Conservation (phyloP, 1,140 invertebrate species). For the Trichonephila inaurata region DNA sequence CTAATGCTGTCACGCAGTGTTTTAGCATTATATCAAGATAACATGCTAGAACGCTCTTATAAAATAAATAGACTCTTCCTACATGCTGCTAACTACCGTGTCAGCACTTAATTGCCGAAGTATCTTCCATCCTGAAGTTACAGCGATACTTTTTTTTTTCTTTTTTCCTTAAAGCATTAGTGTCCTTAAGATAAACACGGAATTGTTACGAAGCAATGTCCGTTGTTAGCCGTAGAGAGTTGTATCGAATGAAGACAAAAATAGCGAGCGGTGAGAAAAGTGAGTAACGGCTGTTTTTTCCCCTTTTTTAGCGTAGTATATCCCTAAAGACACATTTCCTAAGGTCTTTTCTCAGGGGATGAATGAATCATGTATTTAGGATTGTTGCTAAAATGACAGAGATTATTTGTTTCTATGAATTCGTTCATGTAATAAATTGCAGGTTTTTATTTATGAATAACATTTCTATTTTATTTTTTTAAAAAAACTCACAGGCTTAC, state of each 20-base stretch:
- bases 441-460: too few species aligned
- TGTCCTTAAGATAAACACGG: conserved; percentile 5
- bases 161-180: background rate
- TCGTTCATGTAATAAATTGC: too few species aligned
- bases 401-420: too few species aligned
- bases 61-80: too few species aligned
- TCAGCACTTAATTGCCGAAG: background rate
- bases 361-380: too few species aligned
- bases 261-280: background rate
- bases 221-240: background rate
- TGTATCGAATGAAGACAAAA: background rate
- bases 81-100: background rate
- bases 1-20: too few species aligned
- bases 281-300: background rate
- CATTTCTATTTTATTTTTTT: too few species aligned
- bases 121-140: background rate
- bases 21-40: too few species aligned
- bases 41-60: too few species aligned
- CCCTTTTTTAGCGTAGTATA: background rate
- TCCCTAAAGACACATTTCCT: background rate
- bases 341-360: too few species aligned
- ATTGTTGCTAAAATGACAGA: too few species aligned
- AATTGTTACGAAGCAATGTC: background rate
- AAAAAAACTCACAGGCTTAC: too few species aligned
- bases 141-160: background rate